phyloP scores from a whole-genome alignment of 2,888 invertebrate genomes.

The Notocelia uddmanniana region DNA sequence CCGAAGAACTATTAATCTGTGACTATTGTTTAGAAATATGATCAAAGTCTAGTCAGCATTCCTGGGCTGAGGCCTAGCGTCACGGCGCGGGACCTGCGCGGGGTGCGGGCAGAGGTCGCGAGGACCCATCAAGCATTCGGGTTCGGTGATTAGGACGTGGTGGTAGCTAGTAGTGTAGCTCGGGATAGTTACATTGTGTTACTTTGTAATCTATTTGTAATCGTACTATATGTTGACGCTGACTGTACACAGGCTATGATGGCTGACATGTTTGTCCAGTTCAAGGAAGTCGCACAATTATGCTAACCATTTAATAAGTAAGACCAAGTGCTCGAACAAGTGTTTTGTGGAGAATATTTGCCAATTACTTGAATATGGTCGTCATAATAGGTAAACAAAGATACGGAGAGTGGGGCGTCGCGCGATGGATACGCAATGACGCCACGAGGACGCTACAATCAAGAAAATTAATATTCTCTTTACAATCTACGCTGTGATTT shows the following conservation, averaged over 20 bases:
- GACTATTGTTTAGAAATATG: too few relatives aligned
- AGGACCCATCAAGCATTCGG: too few relatives aligned
- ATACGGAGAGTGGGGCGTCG: neutral
- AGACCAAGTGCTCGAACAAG: slow-evolving; percentile 5
- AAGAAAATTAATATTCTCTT: neutral
- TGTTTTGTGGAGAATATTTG: slow-evolving; percentile 27
- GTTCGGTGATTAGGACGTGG: too few relatives aligned
- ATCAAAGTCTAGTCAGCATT: too few relatives aligned
- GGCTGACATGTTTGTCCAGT: neutral
- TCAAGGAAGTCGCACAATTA: slow-evolving; percentile 34
- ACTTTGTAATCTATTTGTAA: too few relatives aligned
- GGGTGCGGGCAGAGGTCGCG: too few relatives aligned
- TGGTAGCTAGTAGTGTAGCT: too few relatives aligned
- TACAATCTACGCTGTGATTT: neutral
- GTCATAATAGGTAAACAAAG: slow-evolving; percentile 11
- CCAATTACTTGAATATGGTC: slow-evolving; percentile 14
- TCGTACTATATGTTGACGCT: too few relatives aligned
- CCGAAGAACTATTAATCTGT: too few relatives aligned
- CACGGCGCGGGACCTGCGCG: too few relatives aligned
- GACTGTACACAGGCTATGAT: neutral
- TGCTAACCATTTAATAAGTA: slow-evolving; percentile 20
- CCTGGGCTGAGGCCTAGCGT: too few relatives aligned
- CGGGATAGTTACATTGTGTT: too few relatives aligned
- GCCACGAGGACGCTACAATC: neutral
- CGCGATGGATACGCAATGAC: neutral